These are phyloP conservation scores for Microcaecilia unicolor DNA, from an alignment of 2,797 vertebrate species.

Conservation along the genomic window DNA sequence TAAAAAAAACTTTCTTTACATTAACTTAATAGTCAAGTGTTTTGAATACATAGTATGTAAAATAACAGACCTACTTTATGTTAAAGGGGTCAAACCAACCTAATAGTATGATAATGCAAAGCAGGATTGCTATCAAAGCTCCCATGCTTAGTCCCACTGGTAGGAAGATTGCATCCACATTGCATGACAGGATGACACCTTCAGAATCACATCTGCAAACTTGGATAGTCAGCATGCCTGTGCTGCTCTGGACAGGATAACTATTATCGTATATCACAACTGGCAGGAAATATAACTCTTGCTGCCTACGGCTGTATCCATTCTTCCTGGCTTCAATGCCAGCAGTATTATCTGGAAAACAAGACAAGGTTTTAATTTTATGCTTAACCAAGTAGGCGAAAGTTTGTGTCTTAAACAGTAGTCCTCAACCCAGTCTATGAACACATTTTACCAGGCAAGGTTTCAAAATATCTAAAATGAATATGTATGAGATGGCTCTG, in stretches of 20 bases:
- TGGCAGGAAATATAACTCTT: slow-evolving; percentile 82
- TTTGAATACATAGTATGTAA: no score
- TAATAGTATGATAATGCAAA: slow-evolving; percentile 88
- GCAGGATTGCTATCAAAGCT: slow-evolving; percentile 86
- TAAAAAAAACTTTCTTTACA: no score
- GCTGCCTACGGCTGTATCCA: slow-evolving; percentile 78
- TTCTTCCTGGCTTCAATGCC: slow-evolving; percentile 79
- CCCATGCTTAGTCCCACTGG: slow-evolving; percentile 94
- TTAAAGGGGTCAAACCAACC: no score
- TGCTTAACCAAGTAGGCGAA: background rate
- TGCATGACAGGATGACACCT: slow-evolving; percentile 85
- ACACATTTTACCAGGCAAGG: no score
- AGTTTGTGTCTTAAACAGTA: background rate
- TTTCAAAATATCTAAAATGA: no score
- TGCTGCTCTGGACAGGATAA: slow-evolving; percentile 89
- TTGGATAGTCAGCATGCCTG: slow-evolving; percentile 85
- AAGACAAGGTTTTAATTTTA: slow-evolving; percentile 18
- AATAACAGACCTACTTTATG: no score
- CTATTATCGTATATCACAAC: slow-evolving; percentile 88
- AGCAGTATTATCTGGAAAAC: slow-evolving; percentile 86
- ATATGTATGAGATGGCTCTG: no score
- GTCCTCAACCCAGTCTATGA: no score
- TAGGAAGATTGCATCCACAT: slow-evolving; percentile 87
- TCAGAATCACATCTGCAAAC: slow-evolving; percentile 87
- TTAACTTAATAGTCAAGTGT: no score